A percentile compares a stretch with the other conserved stretches of the same genome.
Conservation (phyloP, 2,113 vertebrate species). For the Vulpes ferrilata region DNA sequence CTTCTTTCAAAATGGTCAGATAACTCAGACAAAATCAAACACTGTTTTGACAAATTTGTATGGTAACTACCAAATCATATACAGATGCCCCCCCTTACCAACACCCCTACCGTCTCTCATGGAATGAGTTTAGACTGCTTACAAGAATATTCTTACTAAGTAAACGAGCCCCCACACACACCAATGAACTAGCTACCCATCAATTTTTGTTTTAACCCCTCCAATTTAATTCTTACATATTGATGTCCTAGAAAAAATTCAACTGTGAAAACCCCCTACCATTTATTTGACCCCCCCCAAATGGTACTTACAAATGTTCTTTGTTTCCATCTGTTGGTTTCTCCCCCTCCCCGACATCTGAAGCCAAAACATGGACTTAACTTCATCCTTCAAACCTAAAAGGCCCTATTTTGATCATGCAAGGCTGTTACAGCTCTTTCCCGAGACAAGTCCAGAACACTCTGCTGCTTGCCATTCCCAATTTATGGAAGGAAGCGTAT, state of each 20-base stretch:
- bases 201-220: constrained; percentile 38
- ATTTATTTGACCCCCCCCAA: not conserved
- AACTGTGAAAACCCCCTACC: not conserved
- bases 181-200: not conserved
- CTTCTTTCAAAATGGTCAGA: constrained; percentile 27
- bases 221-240: constrained; percentile 51
- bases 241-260: constrained; percentile 46
- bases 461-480: constrained; percentile 78
- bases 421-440: not conserved
- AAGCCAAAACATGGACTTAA: constrained; percentile 51
- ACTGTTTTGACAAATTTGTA: not conserved
- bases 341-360: not conserved
- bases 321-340: constrained; percentile 36
- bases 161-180: not conserved
- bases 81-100: too few species aligned
- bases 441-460: constrained; percentile 63
- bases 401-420: constrained; percentile 10
- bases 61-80: constrained; percentile 14
- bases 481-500: constrained; percentile 87
- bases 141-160: constrained; percentile 37
- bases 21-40: constrained; percentile 57
- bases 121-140: not conserved
- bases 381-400: constrained; percentile 60
- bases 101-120: not conserved
- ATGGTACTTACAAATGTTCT: constrained; percentile 75